Conservation (phyloP, 2,888 invertebrate genomes). For the Agrotis puta region DNA sequence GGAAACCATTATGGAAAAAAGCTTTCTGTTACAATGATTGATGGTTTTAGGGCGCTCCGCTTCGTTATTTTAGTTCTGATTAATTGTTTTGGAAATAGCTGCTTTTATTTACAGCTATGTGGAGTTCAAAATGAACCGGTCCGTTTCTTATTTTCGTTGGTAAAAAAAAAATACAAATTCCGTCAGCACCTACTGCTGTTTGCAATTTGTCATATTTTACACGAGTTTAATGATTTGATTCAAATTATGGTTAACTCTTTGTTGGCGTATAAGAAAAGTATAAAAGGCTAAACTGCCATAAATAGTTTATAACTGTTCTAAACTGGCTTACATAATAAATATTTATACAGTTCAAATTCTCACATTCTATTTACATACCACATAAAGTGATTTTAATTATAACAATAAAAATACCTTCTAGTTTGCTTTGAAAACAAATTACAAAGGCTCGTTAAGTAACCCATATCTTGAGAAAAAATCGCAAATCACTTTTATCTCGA, state of each 20-base stretch:
- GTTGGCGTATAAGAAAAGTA: too few species aligned
- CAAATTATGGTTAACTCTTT: neutral
- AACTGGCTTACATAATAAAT: slow-evolving; percentile 25
- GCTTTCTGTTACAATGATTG: slow-evolving; percentile 11
- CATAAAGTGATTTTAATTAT: slow-evolving; percentile 13
- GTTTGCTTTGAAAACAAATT: neutral
- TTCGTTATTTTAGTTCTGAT: slow-evolving; percentile 18
- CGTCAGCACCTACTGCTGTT: too few species aligned
- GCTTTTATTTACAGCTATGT: neutral
- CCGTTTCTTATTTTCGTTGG: neutral
- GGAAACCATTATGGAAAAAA: slow-evolving; percentile 9
- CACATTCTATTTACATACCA: slow-evolving; percentile 22
- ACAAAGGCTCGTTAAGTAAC: neutral
- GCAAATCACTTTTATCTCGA: neutral
- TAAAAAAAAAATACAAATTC: too few species aligned
- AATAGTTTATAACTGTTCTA: neutral
- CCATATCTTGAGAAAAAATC: neutral
- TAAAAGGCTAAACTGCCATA: too few species aligned
- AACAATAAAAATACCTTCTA: slow-evolving; percentile 3
- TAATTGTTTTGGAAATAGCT: slow-evolving; percentile 15
- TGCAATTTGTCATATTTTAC: too few species aligned
- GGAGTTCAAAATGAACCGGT: slow-evolving; percentile 2
- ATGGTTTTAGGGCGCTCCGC: slow-evolving; percentile 12
- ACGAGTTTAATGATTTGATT: neutral
- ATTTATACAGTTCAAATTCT: slow-evolving; percentile 35